A percentile compares a stretch with the other conserved stretches of the same genome.
Conservation (phyloP, 2,113 vertebrate genomes). For the Uria aalge region DNA sequence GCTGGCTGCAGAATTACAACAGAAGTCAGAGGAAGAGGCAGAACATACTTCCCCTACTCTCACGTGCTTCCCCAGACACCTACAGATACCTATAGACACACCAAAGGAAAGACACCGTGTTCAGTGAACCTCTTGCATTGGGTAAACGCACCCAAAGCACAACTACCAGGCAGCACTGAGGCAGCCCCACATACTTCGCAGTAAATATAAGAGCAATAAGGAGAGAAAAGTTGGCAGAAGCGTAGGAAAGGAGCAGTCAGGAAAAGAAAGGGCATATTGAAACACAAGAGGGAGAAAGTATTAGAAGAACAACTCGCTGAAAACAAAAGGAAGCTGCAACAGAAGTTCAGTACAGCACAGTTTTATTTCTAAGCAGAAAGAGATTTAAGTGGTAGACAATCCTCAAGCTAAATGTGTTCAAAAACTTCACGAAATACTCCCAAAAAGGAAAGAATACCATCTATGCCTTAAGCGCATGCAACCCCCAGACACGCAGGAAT, state of each 20-base stretch:
- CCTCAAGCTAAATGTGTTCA: background rate
- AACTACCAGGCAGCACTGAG: background rate
- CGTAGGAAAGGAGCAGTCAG: background rate
- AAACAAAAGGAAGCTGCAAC: background rate
- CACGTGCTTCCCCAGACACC: background rate
- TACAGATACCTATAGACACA: background rate
- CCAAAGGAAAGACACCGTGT: background rate
- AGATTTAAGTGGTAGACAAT: background rate
- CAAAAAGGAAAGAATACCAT: background rate
- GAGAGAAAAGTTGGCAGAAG: background rate
- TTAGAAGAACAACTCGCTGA: background rate
- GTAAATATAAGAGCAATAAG: background rate
- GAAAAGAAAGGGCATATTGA: background rate
- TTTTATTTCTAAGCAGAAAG: background rate
- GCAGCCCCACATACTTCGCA: background rate
- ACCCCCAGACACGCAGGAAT: background rate
- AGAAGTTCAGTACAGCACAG: background rate
- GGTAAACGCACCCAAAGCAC: background rate
- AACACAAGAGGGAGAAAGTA: background rate
- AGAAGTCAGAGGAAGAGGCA: background rate
- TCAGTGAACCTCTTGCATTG: background rate
- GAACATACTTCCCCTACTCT: background rate
- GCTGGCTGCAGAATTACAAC: background rate
- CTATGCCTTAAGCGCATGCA: background rate
- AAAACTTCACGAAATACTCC: background rate